phyloP scores from a whole-genome alignment of 1,140 invertebrate species.

The Amphibalanus amphitrite region DNA sequence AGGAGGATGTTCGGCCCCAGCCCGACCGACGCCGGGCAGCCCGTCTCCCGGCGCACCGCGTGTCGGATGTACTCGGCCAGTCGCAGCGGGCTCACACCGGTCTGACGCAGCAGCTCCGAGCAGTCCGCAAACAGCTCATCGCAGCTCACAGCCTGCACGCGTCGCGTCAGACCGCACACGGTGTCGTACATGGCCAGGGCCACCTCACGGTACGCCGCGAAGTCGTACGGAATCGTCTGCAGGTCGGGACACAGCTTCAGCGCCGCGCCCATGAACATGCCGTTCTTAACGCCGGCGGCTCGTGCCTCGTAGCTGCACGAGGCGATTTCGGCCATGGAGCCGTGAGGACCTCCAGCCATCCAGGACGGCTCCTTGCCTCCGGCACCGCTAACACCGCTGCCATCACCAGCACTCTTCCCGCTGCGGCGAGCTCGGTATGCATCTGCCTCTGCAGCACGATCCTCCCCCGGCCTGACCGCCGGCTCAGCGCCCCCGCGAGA shows the following conservation, averaged over 20 bases:
- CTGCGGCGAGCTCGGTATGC: slow-evolving; percentile 26
- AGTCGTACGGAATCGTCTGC: slow-evolving; percentile 83
- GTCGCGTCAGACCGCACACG: slow-evolving; percentile 63
- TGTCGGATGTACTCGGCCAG: slow-evolving; percentile 59
- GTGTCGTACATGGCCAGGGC: slow-evolving; percentile 71
- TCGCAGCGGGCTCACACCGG: slow-evolving; percentile 42
- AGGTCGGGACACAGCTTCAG: slow-evolving; percentile 72
- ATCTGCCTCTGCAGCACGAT: slow-evolving; percentile 35
- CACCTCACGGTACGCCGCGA: slow-evolving; percentile 81
- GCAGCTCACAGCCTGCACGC: slow-evolving; percentile 91
- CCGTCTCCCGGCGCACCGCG: slow-evolving; percentile 57
- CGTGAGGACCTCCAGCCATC: slow-evolving; percentile 36
- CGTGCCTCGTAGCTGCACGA: slow-evolving; percentile 92
- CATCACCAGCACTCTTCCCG: slow-evolving; percentile 21
- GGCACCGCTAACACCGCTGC: slow-evolving; percentile 3
- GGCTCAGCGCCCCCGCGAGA: slow-evolving; percentile 29
- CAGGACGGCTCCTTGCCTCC: slow-evolving; percentile 2
- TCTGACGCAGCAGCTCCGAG: slow-evolving; percentile 45
- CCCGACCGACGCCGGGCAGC: slow-evolving; percentile 79
- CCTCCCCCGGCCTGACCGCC: not conserved
- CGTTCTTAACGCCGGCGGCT: slow-evolving; percentile 69
- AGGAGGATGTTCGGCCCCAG: slow-evolving; percentile 64
- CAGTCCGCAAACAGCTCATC: slow-evolving; percentile 94
- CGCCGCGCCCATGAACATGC: slow-evolving; percentile 87
- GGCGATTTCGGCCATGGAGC: slow-evolving; percentile 83